phyloP scores from a whole-genome alignment of 2,797 vertebrate species.

The Premnoplex brunnescens region DNA sequence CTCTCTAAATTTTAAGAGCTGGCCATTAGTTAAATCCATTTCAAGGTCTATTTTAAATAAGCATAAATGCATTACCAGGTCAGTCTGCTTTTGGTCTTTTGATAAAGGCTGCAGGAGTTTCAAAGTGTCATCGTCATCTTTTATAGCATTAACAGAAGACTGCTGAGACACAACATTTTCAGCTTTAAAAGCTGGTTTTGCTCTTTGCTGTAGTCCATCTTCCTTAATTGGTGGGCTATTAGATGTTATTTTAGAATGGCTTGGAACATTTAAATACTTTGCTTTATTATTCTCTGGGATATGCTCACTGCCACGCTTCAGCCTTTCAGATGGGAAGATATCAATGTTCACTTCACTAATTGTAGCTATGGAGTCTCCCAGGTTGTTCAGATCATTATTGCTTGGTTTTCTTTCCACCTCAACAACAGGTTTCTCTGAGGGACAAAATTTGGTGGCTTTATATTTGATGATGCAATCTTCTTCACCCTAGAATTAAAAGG shows the following conservation, averaged over 20 bases:
- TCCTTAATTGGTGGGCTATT: conserved; percentile 50
- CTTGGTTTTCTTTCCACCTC: conserved; percentile 37
- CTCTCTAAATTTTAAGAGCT: background rate
- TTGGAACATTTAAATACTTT: conserved; percentile 42
- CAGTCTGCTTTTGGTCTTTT: conserved; percentile 12
- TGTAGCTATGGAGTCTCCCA: conserved; percentile 80
- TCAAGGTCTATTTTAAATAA: background rate
- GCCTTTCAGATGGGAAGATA: conserved; percentile 71
- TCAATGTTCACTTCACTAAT: conserved; percentile 87
- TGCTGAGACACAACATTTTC: conserved; percentile 30
- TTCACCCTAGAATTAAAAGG: conserved; percentile 77
- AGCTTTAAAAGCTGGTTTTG: conserved; percentile 12
- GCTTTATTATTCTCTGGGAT: conserved; percentile 30
- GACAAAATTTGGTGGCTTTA: conserved; percentile 60
- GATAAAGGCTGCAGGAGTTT: conserved; percentile 76
- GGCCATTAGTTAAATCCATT: background rate
- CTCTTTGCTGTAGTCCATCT: conserved; percentile 28
- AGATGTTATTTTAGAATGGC: conserved; percentile 29
- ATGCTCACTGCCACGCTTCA: background rate
- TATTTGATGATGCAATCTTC: conserved; percentile 66
- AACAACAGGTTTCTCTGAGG: conserved; percentile 42
- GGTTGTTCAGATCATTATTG: conserved; percentile 65
- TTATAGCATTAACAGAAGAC: conserved; percentile 12
- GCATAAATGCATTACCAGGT: conserved; percentile 53
- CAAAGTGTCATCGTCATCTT: conserved; percentile 73